Conservation (phyloP, 2,888 invertebrate genomes). For the Ceriagrion tenellum region DNA sequence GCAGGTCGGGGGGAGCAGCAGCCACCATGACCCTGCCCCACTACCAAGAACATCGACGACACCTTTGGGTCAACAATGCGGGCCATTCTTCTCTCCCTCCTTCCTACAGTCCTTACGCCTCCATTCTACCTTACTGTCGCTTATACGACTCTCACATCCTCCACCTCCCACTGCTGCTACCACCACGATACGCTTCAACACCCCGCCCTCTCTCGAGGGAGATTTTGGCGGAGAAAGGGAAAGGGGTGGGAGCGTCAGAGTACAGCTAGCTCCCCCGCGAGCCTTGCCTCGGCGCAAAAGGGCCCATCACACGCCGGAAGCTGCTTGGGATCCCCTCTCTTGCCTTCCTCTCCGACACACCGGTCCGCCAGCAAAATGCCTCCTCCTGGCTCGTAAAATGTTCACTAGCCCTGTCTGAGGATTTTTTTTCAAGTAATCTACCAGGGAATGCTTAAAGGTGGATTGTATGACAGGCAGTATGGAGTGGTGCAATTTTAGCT, state of each 20-base stretch:
- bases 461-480: too few species aligned
- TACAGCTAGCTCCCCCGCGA: background rate
- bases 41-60: background rate
- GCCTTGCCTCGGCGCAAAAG: background rate
- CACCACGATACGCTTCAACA: background rate
- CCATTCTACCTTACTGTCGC: background rate
- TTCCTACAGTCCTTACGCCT: background rate
- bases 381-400: background rate
- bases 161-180: background rate
- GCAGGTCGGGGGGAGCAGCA: background rate
- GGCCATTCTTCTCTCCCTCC: background rate
- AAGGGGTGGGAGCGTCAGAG: background rate
- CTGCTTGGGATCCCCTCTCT: background rate
- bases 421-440: background rate
- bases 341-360: background rate
- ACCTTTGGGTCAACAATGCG: background rate
- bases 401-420: background rate
- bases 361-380: background rate
- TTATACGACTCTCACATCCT: background rate
- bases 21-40: background rate
- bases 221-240: background rate
- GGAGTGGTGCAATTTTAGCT: too few species aligned
- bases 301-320: slow-evolving; percentile 16
- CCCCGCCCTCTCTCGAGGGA: background rate
- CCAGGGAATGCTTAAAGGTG: background rate